These are phyloP conservation scores for Noctilio leporinus DNA, from an alignment of 2,113 vertebrate species.

Conservation along the genomic window DNA sequence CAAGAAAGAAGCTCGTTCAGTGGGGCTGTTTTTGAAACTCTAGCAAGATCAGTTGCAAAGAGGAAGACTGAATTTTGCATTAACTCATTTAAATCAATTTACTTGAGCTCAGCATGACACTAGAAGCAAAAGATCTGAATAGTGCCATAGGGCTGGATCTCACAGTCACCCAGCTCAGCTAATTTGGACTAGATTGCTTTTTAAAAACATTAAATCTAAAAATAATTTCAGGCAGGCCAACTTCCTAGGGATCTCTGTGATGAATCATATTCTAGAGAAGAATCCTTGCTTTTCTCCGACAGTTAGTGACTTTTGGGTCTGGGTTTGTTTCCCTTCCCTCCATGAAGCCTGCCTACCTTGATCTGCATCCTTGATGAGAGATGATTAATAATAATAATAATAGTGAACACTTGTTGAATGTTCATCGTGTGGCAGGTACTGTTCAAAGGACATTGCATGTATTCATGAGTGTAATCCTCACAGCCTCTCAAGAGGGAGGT, in stretches of 20 bases:
- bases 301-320: neutral
- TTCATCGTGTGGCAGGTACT: neutral
- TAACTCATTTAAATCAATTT: constrained; percentile 63
- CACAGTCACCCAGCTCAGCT: constrained; percentile 47
- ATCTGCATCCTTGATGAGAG: neutral
- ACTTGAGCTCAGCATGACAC: constrained; percentile 46
- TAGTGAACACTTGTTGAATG: neutral
- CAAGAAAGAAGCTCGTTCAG: neutral
- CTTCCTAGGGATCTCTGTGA: constrained; percentile 39
- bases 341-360: neutral
- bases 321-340: neutral
- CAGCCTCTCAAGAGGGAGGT: neutral
- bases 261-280: constrained; percentile 15
- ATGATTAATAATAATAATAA: neutral
- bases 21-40: constrained; percentile 16
- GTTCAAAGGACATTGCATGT: neutral
- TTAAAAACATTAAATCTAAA: constrained; percentile 63
- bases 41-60: neutral
- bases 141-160: constrained; percentile 34
- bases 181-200: constrained; percentile 62
- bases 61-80: constrained; percentile 54
- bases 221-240: constrained; percentile 22
- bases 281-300: neutral
- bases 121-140: constrained; percentile 32
- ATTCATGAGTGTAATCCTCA: neutral